Conservation (phyloP, 2,888 invertebrate genomes). For the Nymphalis urticae region DNA sequence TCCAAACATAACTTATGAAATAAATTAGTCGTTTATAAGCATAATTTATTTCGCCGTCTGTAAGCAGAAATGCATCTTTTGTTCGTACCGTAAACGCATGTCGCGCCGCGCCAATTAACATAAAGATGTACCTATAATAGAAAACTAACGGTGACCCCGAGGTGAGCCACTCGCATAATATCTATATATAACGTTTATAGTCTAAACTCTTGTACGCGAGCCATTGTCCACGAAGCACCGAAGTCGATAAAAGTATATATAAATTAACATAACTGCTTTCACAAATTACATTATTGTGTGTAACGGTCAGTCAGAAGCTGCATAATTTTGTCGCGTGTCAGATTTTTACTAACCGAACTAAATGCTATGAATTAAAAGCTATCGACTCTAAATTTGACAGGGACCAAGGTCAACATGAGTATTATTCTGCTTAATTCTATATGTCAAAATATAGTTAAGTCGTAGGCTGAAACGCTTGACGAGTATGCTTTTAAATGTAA, state of each 20-base stretch:
- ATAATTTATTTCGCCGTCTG: conserved; percentile 26
- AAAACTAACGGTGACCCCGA: conserved; percentile 51
- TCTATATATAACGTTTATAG: conserved; percentile 44
- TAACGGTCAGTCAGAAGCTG: conserved; percentile 50
- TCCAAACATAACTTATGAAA: conserved; percentile 1
- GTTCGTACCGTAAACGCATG: conserved; percentile 30
- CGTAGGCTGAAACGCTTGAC: neutral
- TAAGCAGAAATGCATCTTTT: conserved; percentile 36
- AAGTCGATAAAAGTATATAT: conserved; percentile 53
- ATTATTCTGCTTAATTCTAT: neutral
- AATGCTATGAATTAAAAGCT: conserved; percentile 24
- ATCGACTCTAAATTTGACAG: conserved; percentile 20
- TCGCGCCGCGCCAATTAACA: conserved; percentile 29
- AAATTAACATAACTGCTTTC: conserved; percentile 62
- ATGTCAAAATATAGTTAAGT: conserved; percentile 1
- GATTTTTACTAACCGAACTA: conserved; percentile 21
- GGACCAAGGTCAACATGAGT: conserved; percentile 4
- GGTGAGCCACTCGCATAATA: conserved; percentile 53
- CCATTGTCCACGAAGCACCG: conserved; percentile 44
- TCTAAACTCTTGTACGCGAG: conserved; percentile 41
- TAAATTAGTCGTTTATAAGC: conserved; percentile 21
- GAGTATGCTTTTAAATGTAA: neutral
- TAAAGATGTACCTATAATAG: conserved; percentile 43
- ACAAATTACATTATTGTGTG: conserved; percentile 57
- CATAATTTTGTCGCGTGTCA: conserved; percentile 31